phyloP scores from a whole-genome alignment of 1,140 invertebrate species.

The Drosophila neocordata region DNA sequence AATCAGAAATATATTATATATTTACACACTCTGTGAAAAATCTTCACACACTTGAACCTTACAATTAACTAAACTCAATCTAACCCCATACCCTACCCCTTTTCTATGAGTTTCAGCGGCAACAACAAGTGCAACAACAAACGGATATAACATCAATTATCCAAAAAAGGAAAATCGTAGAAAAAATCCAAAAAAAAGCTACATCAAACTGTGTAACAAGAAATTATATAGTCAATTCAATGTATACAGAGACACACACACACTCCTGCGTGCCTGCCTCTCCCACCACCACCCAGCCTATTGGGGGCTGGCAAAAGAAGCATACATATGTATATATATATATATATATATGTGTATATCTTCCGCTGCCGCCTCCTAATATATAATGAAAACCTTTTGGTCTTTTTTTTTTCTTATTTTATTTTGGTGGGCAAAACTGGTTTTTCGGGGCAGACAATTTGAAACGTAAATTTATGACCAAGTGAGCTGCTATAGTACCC shows the following conservation, averaged over 20 bases:
- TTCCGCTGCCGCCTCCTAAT: conserved; percentile 22
- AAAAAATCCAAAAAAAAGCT: conserved; percentile 38
- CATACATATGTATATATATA: too few relatives aligned
- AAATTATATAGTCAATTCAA: conserved; percentile 31
- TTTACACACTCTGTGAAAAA: background rate
- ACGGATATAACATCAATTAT: conserved; percentile 39
- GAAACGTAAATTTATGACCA: conserved; percentile 80
- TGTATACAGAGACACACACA: conserved; percentile 1
- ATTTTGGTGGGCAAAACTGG: conserved; percentile 67
- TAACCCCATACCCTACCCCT: background rate
- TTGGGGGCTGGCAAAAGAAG: background rate
- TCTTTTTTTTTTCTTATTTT: conserved; percentile 27
- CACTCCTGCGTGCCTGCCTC: background rate
- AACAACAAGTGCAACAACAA: conserved; percentile 27
- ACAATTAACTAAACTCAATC: background rate
- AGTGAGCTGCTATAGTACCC: conserved; percentile 39
- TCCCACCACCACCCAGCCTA: background rate
- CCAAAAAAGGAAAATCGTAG: background rate
- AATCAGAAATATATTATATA: conserved; percentile 29
- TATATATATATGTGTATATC: background rate
- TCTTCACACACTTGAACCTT: conserved; percentile 21
- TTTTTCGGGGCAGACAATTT: conserved; percentile 69
- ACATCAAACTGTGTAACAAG: conserved; percentile 25
- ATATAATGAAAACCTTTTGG: conserved; percentile 71
- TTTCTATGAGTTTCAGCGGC: too few relatives aligned